Percentiles rank a stretch among this genome's conserved stretches.
Conservation (phyloP, 2,797 vertebrate species). For the Eospalax fontanierii region DNA sequence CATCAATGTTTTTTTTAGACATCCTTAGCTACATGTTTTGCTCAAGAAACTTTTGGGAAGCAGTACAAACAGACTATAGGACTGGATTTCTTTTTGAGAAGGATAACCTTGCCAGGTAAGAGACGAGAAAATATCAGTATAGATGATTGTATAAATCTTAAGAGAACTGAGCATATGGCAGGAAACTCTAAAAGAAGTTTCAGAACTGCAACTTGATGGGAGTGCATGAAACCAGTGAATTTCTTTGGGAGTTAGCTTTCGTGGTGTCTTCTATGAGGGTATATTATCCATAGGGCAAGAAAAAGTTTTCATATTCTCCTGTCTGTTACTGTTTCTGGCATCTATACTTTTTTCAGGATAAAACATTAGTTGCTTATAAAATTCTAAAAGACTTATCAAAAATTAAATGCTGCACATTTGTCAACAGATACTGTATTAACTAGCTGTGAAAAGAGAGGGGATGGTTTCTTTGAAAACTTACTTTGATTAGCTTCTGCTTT, state of each 20-base stretch:
- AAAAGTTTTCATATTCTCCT: constrained; percentile 6
- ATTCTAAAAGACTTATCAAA: constrained; percentile 63
- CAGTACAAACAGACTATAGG: constrained; percentile 99
- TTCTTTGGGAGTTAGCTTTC: constrained; percentile 54
- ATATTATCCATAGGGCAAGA: constrained; percentile 20
- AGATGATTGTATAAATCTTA: constrained; percentile 55
- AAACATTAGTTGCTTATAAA: constrained; percentile 78
- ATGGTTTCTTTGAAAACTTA: constrained; percentile 83
- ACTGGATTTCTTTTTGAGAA: constrained; percentile 99
- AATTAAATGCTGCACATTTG: constrained; percentile 57
- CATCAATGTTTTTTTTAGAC: constrained; percentile 93
- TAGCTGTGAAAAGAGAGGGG: constrained; percentile 79
- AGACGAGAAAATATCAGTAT: constrained; percentile 82
- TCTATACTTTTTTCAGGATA: constrained; percentile 44
- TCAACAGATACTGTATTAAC: constrained; percentile 72
- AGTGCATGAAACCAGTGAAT: neutral
- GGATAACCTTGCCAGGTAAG: constrained; percentile 99
- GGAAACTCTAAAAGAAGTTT: constrained; percentile 61
- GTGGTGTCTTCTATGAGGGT: constrained; percentile 1
- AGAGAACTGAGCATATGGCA: constrained; percentile 58
- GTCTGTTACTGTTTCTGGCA: neutral
- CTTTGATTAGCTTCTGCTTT: constrained; percentile 86
- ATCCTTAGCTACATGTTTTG: constrained; percentile 97
- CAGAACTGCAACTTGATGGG: constrained; percentile 66
- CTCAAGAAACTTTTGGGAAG: constrained; percentile 99